A percentile compares a stretch with the other conserved stretches of the same genome.
phyloP scores from a whole-genome alignment of 2,888 invertebrate genomes.

The Rhimphoctona megacephalus region DNA sequence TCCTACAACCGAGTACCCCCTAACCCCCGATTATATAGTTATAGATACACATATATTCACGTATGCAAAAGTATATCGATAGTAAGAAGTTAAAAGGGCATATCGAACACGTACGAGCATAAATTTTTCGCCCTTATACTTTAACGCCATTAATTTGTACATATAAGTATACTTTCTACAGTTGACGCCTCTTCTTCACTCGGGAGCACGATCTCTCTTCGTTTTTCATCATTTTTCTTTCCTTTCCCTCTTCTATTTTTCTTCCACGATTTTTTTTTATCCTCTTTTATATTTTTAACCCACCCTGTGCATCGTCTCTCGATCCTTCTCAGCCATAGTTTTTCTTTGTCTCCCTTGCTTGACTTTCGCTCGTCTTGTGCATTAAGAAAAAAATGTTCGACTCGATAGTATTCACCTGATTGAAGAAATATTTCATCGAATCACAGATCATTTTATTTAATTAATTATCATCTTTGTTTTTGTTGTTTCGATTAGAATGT shows the following conservation, averaged over 20 bases:
- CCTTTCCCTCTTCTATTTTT: background rate
- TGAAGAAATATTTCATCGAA: background rate
- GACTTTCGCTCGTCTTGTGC: too few relatives aligned
- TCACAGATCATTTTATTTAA: background rate
- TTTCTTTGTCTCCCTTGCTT: too few relatives aligned
- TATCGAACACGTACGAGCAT: background rate
- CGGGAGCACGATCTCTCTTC: conserved; percentile 47
- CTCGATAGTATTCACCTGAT: too few relatives aligned
- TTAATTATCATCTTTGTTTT: background rate
- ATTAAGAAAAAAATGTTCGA: too few relatives aligned
- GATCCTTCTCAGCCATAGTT: too few relatives aligned
- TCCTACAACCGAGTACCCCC: conserved; percentile 58
- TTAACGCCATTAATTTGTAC: conserved; percentile 37
- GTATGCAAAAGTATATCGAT: background rate
- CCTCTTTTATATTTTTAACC: background rate
- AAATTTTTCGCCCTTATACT: conserved; percentile 2
- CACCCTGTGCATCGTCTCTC: too few relatives aligned
- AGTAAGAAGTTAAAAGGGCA: conserved; percentile 1
- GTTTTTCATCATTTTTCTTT: conserved; percentile 35
- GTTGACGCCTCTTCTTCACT: background rate
- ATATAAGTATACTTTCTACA: background rate
- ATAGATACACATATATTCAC: conserved; percentile 18
- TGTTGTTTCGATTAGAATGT: background rate
- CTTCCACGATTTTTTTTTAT: conserved; percentile 17
- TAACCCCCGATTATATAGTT: conserved; percentile 40